phyloP scores from a whole-genome alignment of 2,797 vertebrate species.

The Semaprochilodus insignis region DNA sequence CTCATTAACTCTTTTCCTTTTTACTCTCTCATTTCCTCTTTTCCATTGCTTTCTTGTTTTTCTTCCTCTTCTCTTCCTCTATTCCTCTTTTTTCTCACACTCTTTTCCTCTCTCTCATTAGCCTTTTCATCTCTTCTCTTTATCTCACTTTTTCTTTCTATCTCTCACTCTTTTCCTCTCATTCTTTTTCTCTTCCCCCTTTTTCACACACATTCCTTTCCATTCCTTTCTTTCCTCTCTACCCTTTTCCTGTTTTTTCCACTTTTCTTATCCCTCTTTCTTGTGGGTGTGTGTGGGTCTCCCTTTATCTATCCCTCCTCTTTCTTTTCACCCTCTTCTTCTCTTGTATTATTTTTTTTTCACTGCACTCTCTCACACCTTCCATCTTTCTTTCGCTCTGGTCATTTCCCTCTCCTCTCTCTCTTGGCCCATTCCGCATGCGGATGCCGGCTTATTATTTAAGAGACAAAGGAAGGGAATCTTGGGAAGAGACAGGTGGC shows the following conservation, averaged over 20 bases:
- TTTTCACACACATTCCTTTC: background rate
- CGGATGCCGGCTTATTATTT: slow-evolving; percentile 77
- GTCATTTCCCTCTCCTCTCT: slow-evolving; percentile 63
- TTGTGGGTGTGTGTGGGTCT: slow-evolving; percentile 32
- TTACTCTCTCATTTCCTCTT: too few species aligned
- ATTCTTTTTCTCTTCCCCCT: slow-evolving; percentile 40
- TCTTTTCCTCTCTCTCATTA: slow-evolving; percentile 47
- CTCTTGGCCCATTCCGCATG: slow-evolving; percentile 56
- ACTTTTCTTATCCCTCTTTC: slow-evolving; percentile 35
- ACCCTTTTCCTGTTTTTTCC: background rate
- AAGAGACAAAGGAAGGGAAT: slow-evolving; percentile 80
- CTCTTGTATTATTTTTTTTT: background rate
- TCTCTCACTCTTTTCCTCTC: slow-evolving; percentile 52
- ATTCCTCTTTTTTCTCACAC: slow-evolving; percentile 25
- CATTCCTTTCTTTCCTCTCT: slow-evolving; percentile 34
- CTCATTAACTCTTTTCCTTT: too few species aligned
- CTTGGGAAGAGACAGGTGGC: slow-evolving; percentile 77
- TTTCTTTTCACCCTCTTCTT: background rate
- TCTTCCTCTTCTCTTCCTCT: too few species aligned
- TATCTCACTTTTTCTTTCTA: slow-evolving; percentile 57
- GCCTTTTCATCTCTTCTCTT: background rate
- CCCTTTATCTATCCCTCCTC: slow-evolving; percentile 24
- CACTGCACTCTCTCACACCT: slow-evolving; percentile 59
- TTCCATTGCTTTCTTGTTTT: too few species aligned
- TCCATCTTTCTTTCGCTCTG: slow-evolving; percentile 61